Base-by-base conservation (phyloP, 2,888 invertebrate species). In the Meiosimyza platycephala region DNA sequence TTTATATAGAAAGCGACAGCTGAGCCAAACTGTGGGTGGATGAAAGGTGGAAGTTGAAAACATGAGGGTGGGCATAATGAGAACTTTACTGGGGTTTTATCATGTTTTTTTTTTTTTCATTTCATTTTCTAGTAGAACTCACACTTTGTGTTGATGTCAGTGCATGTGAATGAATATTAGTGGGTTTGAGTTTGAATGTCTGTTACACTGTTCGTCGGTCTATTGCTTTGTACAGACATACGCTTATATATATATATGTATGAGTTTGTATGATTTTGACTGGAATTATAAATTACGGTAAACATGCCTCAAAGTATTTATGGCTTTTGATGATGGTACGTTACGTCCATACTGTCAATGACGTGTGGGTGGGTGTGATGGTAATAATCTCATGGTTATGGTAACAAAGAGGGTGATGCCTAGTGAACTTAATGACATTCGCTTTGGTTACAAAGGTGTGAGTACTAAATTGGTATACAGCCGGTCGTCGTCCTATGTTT, bases 271-370 rank as follows among this genome's bases (percentile, higher is more conserved):
- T 60, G 60, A 69, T 60, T 60, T 60, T 60, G 69, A 69, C 69
- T 62, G 69, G 60, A 40, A 60, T 69, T 60, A 69, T 69, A 69
- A 69, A 69, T 69, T 51, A 60, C 69, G 62, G 40, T 52, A 69
- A 60, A 60, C 60, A 60, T 60, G 59, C 68, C 68, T 48, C 57
- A 54, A 54, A n/a, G n/a, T 47, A 69, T 69, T 50, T 60, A 59
- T 63, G 13, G 40, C 47, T 57, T 28, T 13, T 47, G 16, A 18
- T 63, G 63, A 47, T 48, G 15, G 47, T 63, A n/a, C 18, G 28
- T 28, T n/a, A 13, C n/a, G 33, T 40, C 13, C 9, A 40, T 60
- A 15, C 16, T 62, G 22, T 57, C 15, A 28, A 28, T 18, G 28
- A 18, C 11, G 12, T 1, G 28, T 64, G 51, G 48, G n/a, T 64